Evolutionary conservation across 2,888 invertebrate species (phyloP), one percentile per base, ranked within the genome.

Genomic region (Cerceris rybyensis): DNA sequence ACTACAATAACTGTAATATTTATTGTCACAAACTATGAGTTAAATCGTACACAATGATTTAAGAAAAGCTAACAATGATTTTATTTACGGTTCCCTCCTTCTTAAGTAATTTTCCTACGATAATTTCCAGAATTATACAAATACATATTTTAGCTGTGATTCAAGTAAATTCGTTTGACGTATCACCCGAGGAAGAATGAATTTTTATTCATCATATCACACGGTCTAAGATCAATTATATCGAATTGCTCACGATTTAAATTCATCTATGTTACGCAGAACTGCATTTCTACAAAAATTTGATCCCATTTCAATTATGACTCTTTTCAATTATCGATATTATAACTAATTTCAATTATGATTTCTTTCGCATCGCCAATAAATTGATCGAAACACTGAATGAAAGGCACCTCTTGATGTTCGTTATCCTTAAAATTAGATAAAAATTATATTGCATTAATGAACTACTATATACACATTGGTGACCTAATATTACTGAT

Each of bases 11-110:
- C 91, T 89, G 87, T 89, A 90, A 88, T 89, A 88, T 91, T 92
- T 91, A 92, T 91, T 92, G 91, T 91, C 91, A 91, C 91, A 91
- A 91, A 91, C 90, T 91, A 91, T 90, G 76, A 89, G 87, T 88
- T 89, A 90, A 86, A 88, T 85, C 85, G 80, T 91, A 91, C 89
- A 91, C 85, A 88, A 84, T 87, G 86, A 83, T 86, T 87, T 89
- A 86, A 90, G 88, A 86, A 86, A 89, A 88, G 85, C 87, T 88
- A 87, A 88, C 81, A 70, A 64, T 83, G 80, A 80, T 73, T 83
- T 83, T 63, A 64, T 43, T 16, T 41, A 65, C 49, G 67, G 60
- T 55, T 73, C 42, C 58, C 59, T 78, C 54, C 58, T 66, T 55
- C 42, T 63, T 28, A 28, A 28, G 28, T 28, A 28, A 28, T 28